Base-by-base conservation (phyloP, 2,113 vertebrate species). In the Emberiza fucata region DNA sequence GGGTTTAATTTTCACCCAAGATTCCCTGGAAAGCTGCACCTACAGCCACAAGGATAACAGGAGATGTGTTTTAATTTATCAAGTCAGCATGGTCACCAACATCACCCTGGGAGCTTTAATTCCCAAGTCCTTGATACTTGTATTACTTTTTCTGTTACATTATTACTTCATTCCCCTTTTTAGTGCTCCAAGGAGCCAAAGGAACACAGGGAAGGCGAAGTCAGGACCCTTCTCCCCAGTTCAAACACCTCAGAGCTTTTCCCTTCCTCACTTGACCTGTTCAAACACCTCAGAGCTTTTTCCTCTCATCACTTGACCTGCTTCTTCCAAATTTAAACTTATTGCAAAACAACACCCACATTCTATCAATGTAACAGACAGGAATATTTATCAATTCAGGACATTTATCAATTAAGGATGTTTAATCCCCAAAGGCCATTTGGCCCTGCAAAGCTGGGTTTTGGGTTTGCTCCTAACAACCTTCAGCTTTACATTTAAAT, bases 261-360 rank as follows among this genome's bases (percentile, higher is more conserved):
- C 5, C 5, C 40, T n/a, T 45, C 37, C 9, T 2, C 21, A 8
- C 28, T 39, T 15, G 6, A 29, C 16, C 23, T 3, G 0, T 1
- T 12, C 31, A 45, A 64, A n/a, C 33, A 42, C 17, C 76, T 29
- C 70, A 40, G 20, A 37, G 33, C 19, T 68, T 35, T 40, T 51
- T 21, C 6, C 5, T 35, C 37, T 45, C 40, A 12, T 2, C 21
- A 8, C 28, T 39, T 15, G 6, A 31, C 16, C 20, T 3, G 8
- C 11, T 69, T 19, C 5, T 37, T 31, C n/a, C 19, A 11, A 16
- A 22, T 47, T 63, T 40, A 37, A 68, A 19, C 16, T 39, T 4
- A 44, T 5, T 44, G 21, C n/a, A 6, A 57, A 2, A 5, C 65
- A 45, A 45, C 15, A 45, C 15, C 15, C 51, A 25, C 10, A 2